phyloP scores from a whole-genome alignment of 2,797 vertebrate genomes.

The Psittacula derbiana region DNA sequence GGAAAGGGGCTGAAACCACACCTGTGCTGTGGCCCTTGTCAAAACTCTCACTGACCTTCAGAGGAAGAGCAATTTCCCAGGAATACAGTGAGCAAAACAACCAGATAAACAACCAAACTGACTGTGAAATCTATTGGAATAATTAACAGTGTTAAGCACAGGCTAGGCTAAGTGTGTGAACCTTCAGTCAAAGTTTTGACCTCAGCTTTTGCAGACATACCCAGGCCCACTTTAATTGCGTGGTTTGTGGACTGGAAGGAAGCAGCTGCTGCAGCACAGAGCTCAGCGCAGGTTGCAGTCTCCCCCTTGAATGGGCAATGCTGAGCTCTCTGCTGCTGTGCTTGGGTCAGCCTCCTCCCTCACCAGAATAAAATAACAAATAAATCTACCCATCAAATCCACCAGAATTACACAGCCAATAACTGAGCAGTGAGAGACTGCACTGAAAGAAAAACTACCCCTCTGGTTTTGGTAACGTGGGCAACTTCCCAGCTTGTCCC shows the following conservation, averaged over 20 bases:
- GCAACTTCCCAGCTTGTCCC: background rate
- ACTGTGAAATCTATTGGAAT: slow-evolving; percentile 37
- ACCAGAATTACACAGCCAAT: background rate
- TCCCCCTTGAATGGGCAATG: background rate
- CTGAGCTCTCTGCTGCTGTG: background rate
- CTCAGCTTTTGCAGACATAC: slow-evolving; percentile 6
- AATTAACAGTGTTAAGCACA: slow-evolving; percentile 56
- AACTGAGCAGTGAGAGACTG: background rate
- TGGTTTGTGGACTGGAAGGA: background rate
- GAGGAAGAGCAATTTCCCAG: background rate
- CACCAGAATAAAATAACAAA: background rate
- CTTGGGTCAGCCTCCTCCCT: rapidly evolving
- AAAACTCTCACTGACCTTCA: background rate
- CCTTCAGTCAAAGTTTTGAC: slow-evolving; percentile 53
- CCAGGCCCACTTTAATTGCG: background rate
- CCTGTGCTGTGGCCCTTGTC: background rate
- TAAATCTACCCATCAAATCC: background rate
- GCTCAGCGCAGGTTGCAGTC: background rate
- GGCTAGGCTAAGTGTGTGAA: slow-evolving; percentile 39
- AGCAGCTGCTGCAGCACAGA: background rate
- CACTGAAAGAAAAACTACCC: background rate
- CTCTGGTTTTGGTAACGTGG: background rate
- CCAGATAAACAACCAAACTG: slow-evolving; percentile 33
- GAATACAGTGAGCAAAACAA: background rate
- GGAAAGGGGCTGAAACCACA: background rate